Evolutionary conservation across 2,797 vertebrate genomes (phyloP).

Genomic region (Micromesistius poutassou): DNA sequence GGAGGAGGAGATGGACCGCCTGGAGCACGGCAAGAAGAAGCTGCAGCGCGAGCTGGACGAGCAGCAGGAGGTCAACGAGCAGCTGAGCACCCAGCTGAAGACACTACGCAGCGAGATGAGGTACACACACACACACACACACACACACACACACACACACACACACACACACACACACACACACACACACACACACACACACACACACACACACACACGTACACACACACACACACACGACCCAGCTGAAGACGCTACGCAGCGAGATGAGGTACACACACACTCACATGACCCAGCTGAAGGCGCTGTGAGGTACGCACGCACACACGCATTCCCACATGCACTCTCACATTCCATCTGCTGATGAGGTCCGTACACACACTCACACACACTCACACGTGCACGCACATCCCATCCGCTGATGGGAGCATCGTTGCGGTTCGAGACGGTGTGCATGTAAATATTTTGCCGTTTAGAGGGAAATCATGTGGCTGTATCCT

Average conservation of each 20-base stretch:
- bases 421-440: background rate
- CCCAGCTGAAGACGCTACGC: too few species aligned
- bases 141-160: background rate
- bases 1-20: conserved; percentile 93
- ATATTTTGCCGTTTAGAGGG: background rate
- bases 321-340: background rate
- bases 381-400: too few species aligned
- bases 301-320: background rate
- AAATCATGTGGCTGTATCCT: background rate
- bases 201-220: background rate
- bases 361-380: conserved; percentile 42
- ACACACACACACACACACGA: background rate
- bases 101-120: conserved; percentile 83
- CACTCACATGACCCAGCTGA: background rate
- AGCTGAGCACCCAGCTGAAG: conserved; percentile 89
- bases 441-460: background rate
- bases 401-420: background rate
- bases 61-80: conserved; percentile 87
- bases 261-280: too few species aligned
- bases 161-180: background rate
- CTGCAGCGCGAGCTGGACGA: conserved; percentile 95
- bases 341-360: background rate
- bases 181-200: too few species aligned
- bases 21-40: conserved; percentile 93
- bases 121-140: conserved; percentile 56